Conservation (phyloP, 2,113 vertebrate genomes). For the Loxodonta africana region DNA sequence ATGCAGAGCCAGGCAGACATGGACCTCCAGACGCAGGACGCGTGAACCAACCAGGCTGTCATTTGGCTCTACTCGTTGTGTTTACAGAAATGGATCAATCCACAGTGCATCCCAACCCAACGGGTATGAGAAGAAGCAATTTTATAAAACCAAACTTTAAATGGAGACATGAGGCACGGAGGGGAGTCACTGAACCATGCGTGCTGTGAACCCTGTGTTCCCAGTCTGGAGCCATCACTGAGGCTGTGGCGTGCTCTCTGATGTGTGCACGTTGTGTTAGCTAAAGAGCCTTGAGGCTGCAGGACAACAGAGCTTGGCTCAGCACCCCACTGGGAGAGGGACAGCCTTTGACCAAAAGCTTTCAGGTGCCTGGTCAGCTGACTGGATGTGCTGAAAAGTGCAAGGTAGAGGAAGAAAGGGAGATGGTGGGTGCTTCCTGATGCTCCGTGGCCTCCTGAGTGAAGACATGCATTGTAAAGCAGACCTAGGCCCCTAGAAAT, state of each 20-base stretch:
- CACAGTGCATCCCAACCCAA: neutral
- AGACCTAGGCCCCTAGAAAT: neutral
- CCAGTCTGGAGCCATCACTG: too few species aligned
- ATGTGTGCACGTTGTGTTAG: too few species aligned
- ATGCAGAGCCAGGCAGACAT: too few species aligned
- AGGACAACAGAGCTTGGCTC: too few species aligned
- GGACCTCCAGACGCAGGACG: too few species aligned
- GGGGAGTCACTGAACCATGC: too few species aligned
- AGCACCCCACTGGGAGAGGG: too few species aligned
- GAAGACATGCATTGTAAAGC: neutral
- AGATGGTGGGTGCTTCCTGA: accelerated
- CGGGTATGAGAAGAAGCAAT: neutral
- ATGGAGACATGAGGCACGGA: neutral
- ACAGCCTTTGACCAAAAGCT: neutral
- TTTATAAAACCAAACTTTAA: neutral
- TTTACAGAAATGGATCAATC: neutral
- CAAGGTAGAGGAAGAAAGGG: neutral
- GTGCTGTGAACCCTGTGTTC: too few species aligned
- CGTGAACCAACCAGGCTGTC: too few species aligned
- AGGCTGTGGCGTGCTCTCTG: too few species aligned
- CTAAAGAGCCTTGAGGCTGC: too few species aligned
- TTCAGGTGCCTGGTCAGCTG: too few species aligned
- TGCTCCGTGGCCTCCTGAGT: accelerated
- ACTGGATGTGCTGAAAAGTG: neutral
- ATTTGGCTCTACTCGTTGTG: neutral